Conservation (phyloP, 2,797 vertebrate species). For the Perodicticus potto region DNA sequence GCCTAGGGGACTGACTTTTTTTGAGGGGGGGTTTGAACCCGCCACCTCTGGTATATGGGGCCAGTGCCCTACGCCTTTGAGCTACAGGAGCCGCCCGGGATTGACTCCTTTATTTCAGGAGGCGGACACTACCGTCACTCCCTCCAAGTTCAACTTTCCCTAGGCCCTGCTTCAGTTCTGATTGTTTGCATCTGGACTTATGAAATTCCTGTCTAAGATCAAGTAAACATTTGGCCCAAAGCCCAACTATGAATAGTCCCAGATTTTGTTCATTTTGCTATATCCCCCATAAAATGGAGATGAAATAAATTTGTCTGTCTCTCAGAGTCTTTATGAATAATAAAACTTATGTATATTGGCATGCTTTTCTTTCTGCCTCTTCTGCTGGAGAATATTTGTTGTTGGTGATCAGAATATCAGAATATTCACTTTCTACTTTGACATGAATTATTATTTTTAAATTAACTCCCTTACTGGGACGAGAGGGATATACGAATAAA, state of each 20-base stretch:
- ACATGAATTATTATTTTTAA: constrained; percentile 43
- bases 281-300: background rate
- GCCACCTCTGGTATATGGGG: no score
- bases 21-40: no score
- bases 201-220: constrained; percentile 19
- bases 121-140: background rate
- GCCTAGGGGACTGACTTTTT: background rate
- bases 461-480: background rate
- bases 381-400: background rate
- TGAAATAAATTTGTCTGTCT: background rate
- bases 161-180: background rate
- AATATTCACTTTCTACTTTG: constrained; percentile 4
- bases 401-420: background rate
- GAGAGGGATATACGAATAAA: background rate
- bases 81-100: no score
- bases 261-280: background rate
- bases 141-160: background rate
- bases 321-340: background rate
- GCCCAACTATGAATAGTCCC: no score
- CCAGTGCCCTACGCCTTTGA: no score
- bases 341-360: background rate
- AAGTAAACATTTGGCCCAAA: constrained; percentile 1
- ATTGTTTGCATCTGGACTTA: background rate
- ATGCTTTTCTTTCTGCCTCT: background rate
- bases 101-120: background rate